phyloP scores from a whole-genome alignment of 2,797 vertebrate species.

The Sebastes variabilis region DNA sequence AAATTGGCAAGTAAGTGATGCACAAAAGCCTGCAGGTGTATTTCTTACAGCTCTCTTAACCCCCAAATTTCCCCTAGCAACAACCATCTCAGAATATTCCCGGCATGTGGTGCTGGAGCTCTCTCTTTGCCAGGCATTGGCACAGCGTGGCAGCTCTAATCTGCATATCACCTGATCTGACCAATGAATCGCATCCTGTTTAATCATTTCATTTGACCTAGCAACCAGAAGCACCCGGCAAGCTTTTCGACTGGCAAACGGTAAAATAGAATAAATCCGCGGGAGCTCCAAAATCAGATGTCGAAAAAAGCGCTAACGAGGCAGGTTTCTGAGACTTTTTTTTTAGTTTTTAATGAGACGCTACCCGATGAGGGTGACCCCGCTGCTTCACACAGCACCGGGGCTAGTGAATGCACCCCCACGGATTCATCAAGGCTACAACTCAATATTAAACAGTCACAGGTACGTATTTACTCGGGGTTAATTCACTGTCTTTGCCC shows the following conservation, averaged over 20 bases:
- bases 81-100: slow-evolving; percentile 47
- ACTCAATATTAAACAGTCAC: slow-evolving; percentile 62
- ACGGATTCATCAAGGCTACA: slow-evolving; percentile 58
- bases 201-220: slow-evolving; percentile 69
- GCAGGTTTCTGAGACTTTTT: slow-evolving; percentile 45
- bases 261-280: slow-evolving; percentile 50
- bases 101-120: slow-evolving; percentile 35
- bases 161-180: slow-evolving; percentile 73
- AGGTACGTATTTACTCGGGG: slow-evolving; percentile 55
- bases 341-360: slow-evolving; percentile 68
- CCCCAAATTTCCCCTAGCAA: slow-evolving; percentile 58
- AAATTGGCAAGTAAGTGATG: neutral
- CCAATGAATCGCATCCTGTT: slow-evolving; percentile 63
- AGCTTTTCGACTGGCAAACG: slow-evolving; percentile 55
- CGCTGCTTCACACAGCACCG: slow-evolving; percentile 41
- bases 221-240: slow-evolving; percentile 56
- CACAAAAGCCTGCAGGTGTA: slow-evolving; percentile 26
- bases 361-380: slow-evolving; percentile 58
- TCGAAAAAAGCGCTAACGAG: slow-evolving; percentile 59
- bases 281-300: slow-evolving; percentile 62
- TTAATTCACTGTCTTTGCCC: slow-evolving; percentile 44
- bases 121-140: slow-evolving; percentile 49
- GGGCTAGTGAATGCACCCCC: slow-evolving; percentile 47
- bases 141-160: slow-evolving; percentile 62
- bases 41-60: slow-evolving; percentile 25